phyloP scores from a whole-genome alignment of 2,113 vertebrate genomes.

The Anhinga anhinga region DNA sequence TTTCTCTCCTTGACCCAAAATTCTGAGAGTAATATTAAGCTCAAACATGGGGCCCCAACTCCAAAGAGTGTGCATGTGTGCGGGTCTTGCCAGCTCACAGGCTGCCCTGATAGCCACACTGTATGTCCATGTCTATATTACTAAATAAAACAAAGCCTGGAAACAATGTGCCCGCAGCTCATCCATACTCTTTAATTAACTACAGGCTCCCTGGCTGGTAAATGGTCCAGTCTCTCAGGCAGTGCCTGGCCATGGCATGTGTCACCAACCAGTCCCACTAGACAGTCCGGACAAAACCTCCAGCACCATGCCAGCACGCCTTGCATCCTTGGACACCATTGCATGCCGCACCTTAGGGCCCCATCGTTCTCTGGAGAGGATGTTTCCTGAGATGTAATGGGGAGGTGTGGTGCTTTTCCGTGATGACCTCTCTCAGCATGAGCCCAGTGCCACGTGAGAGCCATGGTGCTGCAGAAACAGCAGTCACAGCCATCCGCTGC shows the following conservation, averaged over 20 bases:
- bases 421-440: neutral
- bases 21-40: neutral
- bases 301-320: neutral
- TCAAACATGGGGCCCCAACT: neutral
- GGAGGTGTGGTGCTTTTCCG: neutral
- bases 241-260: neutral
- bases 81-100: neutral
- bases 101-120: neutral
- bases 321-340: neutral
- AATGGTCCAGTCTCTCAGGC: neutral
- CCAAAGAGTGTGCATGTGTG: neutral
- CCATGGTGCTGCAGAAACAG: neutral
- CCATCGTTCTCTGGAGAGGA: neutral
- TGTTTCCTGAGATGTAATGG: neutral
- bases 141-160: neutral
- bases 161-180: neutral
- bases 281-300: neutral
- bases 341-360: fast-evolving
- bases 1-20: neutral
- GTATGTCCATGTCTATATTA: neutral
- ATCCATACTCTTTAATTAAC: neutral
- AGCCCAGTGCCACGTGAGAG: neutral
- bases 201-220: neutral
- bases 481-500: neutral
- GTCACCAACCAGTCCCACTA: neutral